phyloP scores from a whole-genome alignment of 2,113 vertebrate species.

The Orycteropus afer region DNA sequence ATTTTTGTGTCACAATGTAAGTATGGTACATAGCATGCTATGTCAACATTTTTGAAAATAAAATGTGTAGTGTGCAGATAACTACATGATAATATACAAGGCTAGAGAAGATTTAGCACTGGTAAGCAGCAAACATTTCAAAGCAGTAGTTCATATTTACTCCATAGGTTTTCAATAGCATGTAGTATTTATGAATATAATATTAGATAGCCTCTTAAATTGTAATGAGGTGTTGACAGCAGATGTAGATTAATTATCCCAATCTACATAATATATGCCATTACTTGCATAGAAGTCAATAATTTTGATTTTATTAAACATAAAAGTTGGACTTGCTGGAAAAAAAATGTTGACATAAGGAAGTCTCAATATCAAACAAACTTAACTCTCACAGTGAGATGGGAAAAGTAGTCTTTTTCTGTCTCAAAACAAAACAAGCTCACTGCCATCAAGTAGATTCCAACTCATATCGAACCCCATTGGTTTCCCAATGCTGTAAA shows the following conservation, averaged over 20 bases:
- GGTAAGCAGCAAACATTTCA: background rate
- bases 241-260: background rate
- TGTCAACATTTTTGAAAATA: background rate
- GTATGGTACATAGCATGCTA: background rate
- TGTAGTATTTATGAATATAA: background rate
- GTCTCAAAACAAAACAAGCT: too few relatives aligned
- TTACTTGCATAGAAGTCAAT: background rate
- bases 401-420: background rate
- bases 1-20: background rate
- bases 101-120: background rate
- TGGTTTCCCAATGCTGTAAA: too few relatives aligned
- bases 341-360: background rate
- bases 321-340: background rate
- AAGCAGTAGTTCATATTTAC: background rate
- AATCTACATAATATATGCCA: background rate
- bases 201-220: background rate
- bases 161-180: background rate
- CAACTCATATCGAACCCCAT: too few relatives aligned
- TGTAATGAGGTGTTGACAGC: background rate
- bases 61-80: background rate
- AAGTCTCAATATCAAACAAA: background rate
- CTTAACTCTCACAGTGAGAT: background rate
- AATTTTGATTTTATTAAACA: background rate
- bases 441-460: too few relatives aligned
- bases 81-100: background rate